Evolutionary conservation across 2,888 invertebrate genomes (phyloP).

Genomic region (Lamproptera curius): DNA sequence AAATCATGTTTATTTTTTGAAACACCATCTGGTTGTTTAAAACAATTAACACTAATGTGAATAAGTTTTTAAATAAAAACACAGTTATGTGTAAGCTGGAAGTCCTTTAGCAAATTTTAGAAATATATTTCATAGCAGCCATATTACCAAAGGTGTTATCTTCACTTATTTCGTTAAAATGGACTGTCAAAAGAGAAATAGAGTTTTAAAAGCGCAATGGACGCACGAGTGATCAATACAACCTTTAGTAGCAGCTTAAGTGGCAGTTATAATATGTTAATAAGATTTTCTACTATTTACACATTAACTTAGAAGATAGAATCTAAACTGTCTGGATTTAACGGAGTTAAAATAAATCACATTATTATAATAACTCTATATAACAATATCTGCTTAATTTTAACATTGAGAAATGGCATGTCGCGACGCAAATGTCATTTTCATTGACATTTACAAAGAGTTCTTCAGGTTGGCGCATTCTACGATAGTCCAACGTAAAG

Average conservation of each 20-base stretch:
- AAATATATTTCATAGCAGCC: too few relatives aligned
- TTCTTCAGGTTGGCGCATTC: conserved; percentile 16
- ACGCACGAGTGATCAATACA: conserved; percentile 37
- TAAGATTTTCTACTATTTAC: conserved; percentile 27
- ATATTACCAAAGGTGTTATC: conserved; percentile 13
- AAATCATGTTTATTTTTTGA: too few relatives aligned
- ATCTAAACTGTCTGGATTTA: conserved; percentile 36
- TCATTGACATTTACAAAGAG: conserved; percentile 19
- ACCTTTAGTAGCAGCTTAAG: conserved; percentile 11
- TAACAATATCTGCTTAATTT: conserved; percentile 32
- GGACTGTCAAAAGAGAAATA: background rate
- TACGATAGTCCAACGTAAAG: conserved; percentile 7
- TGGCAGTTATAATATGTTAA: conserved; percentile 19
- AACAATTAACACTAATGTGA: too few relatives aligned
- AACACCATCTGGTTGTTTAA: too few relatives aligned
- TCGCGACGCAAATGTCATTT: conserved; percentile 29
- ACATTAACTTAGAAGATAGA: conserved; percentile 27
- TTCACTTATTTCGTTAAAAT: background rate
- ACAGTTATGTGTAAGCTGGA: too few relatives aligned
- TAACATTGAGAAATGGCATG: conserved; percentile 28
- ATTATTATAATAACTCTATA: conserved; percentile 34
- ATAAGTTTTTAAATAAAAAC: too few relatives aligned
- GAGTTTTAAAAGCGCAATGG: conserved; percentile 5
- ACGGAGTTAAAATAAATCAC: conserved; percentile 42
- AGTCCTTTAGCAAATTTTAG: conserved; percentile 16